Base-by-base conservation (phyloP, 2,888 invertebrate species). In the Frankliniella fusca region DNA sequence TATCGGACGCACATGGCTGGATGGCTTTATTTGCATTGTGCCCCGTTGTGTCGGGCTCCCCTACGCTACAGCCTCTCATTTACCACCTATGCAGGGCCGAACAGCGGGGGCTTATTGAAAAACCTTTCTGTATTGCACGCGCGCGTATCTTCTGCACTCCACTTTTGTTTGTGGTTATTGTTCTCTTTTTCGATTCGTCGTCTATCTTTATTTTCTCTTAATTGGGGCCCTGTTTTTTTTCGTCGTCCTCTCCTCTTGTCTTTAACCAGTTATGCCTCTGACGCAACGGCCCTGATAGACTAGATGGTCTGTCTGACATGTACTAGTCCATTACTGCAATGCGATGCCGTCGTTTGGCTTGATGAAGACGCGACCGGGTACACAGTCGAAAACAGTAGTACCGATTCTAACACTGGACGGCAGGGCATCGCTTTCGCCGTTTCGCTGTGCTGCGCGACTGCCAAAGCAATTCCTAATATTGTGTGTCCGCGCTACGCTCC, bases 331-430 rank as follows among this genome's bases (percentile, higher is more conserved):
- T 76, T 76, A 27, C 70, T 76, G 10, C 70, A 76, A 76, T 76
- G 70, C 27, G 23, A 23, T 70, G 70, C 27, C 38, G 38, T 38
- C 38, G 38, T 38, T 38, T 38, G 38, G 27, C 10, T 27, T 27
- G 70, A 76, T 76, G 70, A 76, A 76, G 70, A 76, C 70, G 70
- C 70, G 70, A n/a, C 65, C 38, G 38, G 38, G 61, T n/a, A 54
- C 61, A 18, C 61, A 18, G 61, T 18, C 54, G 18, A 54, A 54
- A 61, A 38, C 38, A 2, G 38, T 38, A 2, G n/a, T 5, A 38
- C 38, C 38, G 38, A 38, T 38, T 3, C 5, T 9, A 9, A 18
- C 61, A 18, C 5, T 38, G 38, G 3, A 38, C 38, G 38, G 38
- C 2, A 5, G 38, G 3, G 38, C 5, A 38, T 38, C 38, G 38